These are phyloP conservation scores for Oryzias curvinotus DNA, from an alignment of 2,113 vertebrate genomes.

Conservation along the genomic window DNA sequence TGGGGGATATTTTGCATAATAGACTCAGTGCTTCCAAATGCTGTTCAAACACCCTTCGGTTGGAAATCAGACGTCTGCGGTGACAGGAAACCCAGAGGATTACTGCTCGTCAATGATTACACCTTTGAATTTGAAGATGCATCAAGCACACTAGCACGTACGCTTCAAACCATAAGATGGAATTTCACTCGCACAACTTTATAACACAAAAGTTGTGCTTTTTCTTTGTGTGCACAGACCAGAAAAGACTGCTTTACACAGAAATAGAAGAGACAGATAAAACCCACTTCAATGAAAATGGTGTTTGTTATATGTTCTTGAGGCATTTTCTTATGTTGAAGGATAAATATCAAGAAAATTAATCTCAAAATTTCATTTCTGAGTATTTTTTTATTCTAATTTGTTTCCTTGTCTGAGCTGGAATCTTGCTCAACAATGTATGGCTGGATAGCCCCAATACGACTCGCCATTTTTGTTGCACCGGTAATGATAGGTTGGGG, in stretches of 20 bases:
- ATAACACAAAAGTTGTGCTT: background rate
- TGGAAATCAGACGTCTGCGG: conserved; percentile 17
- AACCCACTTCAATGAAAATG: no score
- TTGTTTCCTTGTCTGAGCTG: no score
- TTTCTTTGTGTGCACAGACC: background rate
- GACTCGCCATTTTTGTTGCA: no score
- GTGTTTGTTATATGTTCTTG: no score
- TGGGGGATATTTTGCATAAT: conserved; percentile 40
- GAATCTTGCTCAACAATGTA: no score
- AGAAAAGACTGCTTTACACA: background rate
- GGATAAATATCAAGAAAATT: no score
- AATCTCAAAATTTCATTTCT: no score
- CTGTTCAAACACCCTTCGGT: conserved; percentile 40
- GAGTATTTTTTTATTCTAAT: no score
- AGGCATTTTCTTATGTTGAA: no score
- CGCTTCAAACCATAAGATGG: conserved; percentile 9
- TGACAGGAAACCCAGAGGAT: conserved; percentile 30
- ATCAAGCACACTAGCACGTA: conserved; percentile 6
- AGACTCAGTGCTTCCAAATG: conserved; percentile 36
- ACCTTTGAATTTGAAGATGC: background rate
- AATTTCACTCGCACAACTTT: background rate
- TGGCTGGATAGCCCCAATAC: no score
- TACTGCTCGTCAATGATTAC: conserved; percentile 18
- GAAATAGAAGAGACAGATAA: conserved; percentile 1
- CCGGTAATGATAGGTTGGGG: no score